Base-by-base conservation (phyloP, 2,797 vertebrate species). In the Pelodytes ibericus region DNA sequence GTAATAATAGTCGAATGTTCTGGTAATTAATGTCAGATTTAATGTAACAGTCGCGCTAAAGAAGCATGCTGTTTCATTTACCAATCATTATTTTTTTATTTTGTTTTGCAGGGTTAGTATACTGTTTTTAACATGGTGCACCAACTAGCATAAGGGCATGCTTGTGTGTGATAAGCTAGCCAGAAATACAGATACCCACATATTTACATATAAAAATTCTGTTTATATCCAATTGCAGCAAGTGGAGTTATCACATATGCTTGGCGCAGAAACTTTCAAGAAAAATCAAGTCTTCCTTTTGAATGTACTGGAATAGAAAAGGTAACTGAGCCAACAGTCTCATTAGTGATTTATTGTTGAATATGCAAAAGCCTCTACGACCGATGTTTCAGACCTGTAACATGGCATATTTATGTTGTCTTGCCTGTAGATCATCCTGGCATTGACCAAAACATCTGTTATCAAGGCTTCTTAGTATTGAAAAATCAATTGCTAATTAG, bases 301-400 rank as follows among this genome's bases (percentile, higher is more conserved):
- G 8, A 53, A 24, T 53, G n/a, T 16, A 53, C 49, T 2, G 49
- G 3, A 22, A 53, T 22, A 53, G 49, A 53, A 20, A 53, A 53
- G 6, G 6, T 53, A 53, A 53, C 16, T 20, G n/a, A 3, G 49
- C 49, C 49, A 53, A 53, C 49, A 20, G 24, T 20, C 49, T 53
- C 49, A 53, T 53, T 53, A 53, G 49, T 53, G 49, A 53, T 53
- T 22, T 53, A 53, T 53, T 53, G 49, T 53, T 53, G 49, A 53
- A 53, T 53, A 53, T 53, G 49, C 49, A 53, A 53, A n/a, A 53
- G 49, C 49, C 49, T 53, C 49, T 53, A 8, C n/a, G 4, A 53
- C n/a, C 49, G 11, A 16, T 53, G 20, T 0, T 15, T 24, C n/a
- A 53, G 49, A 16, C 49, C n/a, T 20, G 20, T 53, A 53, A 53